Conservation (phyloP, 37 sponge, comb jelly and placozoan species). For the Ephydatia muelleri region DNA sequence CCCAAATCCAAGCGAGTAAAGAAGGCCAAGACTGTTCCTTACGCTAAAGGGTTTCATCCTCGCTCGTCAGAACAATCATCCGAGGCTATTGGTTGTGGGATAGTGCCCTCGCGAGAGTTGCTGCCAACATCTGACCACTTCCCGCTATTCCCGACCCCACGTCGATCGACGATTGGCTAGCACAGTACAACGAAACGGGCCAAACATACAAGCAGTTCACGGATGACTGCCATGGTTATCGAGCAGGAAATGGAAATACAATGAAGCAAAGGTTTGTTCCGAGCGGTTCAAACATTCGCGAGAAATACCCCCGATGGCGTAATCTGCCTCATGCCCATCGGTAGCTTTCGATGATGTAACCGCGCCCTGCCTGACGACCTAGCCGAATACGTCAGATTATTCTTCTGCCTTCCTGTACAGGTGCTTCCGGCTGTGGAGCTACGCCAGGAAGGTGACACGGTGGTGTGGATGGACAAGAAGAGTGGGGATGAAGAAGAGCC, state of each 20-base stretch:
- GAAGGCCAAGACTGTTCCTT: slow-evolving; percentile 40
- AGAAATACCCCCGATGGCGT: slow-evolving; percentile 84
- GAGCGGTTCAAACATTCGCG: slow-evolving; percentile 47
- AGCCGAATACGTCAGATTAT: slow-evolving; percentile 70
- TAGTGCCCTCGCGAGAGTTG: not conserved
- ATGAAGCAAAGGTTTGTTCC: slow-evolving; percentile 54
- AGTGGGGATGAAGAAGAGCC: not conserved
- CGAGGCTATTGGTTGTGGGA: slow-evolving; percentile 39
- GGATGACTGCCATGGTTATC: slow-evolving; percentile 81
- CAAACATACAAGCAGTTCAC: slow-evolving; percentile 80
- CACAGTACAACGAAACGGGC: slow-evolving; percentile 95
- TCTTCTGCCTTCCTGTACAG: slow-evolving; percentile 65
- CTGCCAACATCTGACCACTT: slow-evolving; percentile 25
- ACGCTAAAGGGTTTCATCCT: slow-evolving; percentile 73
- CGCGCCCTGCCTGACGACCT: too few relatives aligned
- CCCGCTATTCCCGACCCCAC: slow-evolving; percentile 72
- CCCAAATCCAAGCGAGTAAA: slow-evolving; percentile 14
- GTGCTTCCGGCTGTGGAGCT: slow-evolving; percentile 56
- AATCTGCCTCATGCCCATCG: slow-evolving; percentile 80
- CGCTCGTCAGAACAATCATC: slow-evolving; percentile 46
- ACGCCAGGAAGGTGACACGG: slow-evolving; percentile 3
- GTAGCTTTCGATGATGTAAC: too few relatives aligned
- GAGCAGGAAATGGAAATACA: slow-evolving; percentile 58
- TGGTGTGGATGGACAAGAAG: slow-evolving; percentile 5
- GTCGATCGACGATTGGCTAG: slow-evolving; percentile 92